phyloP scores from a whole-genome alignment of 1,140 invertebrate species.

The Leptopilina clavipes region DNA sequence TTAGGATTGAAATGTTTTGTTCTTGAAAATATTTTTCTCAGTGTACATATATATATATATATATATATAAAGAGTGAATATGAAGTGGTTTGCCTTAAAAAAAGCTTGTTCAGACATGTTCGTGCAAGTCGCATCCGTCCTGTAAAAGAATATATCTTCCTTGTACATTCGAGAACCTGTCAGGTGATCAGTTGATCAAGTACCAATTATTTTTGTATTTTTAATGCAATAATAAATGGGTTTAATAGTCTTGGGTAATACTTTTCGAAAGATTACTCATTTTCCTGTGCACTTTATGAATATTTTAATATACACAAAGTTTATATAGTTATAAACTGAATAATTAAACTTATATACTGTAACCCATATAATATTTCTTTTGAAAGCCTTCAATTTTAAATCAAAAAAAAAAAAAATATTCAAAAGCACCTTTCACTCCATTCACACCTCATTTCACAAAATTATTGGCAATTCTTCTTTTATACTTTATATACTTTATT shows the following conservation, averaged over 20 bases:
- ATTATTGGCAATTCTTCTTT: too few relatives aligned
- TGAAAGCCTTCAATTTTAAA: background rate
- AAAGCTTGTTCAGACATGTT: background rate
- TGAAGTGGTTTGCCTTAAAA: too few relatives aligned
- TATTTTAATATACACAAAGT: background rate
- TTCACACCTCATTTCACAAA: background rate
- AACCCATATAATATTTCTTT: background rate
- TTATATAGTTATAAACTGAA: background rate
- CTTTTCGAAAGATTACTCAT: background rate
- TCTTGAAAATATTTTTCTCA: too few relatives aligned
- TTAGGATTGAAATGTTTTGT: too few relatives aligned
- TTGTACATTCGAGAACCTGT: background rate
- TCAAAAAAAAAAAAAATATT: background rate
- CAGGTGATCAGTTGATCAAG: background rate
- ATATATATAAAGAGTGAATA: too few relatives aligned
- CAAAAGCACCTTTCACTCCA: background rate
- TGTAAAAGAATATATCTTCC: background rate
- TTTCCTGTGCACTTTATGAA: background rate
- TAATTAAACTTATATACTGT: background rate
- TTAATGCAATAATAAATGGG: background rate
- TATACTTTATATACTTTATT: background rate
- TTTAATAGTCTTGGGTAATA: too few relatives aligned
- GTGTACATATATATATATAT: too few relatives aligned
- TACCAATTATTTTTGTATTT: background rate
- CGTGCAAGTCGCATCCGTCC: conserved; percentile 7